phyloP scores from a whole-genome alignment of 1,140 invertebrate genomes.

The Bursaphelenchus mucronatus region DNA sequence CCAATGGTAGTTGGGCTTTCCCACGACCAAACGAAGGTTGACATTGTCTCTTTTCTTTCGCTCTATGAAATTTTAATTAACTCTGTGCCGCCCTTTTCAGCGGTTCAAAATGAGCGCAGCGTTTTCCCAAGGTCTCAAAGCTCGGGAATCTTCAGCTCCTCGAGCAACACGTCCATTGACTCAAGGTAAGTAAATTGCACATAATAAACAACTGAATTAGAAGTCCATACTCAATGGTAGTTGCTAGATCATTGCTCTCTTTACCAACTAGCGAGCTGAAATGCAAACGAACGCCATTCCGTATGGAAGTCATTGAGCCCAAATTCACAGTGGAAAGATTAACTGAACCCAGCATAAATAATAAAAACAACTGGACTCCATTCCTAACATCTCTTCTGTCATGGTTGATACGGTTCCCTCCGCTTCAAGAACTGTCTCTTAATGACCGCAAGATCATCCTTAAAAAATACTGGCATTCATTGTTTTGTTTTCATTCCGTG shows the following conservation, averaged over 20 bases:
- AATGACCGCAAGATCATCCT: slow-evolving; percentile 25
- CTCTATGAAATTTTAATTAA: slow-evolving; percentile 4
- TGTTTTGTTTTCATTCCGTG: slow-evolving; percentile 39
- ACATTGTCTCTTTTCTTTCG: too few species aligned
- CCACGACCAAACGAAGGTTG: too few species aligned
- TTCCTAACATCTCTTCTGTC: slow-evolving; percentile 11
- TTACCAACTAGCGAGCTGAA: not conserved
- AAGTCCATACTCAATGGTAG: slow-evolving; percentile 38
- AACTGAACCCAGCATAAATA: slow-evolving; percentile 13
- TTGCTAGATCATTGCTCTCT: slow-evolving; percentile 29
- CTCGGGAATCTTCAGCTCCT: not conserved
- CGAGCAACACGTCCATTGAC: not conserved
- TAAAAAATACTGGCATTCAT: slow-evolving; percentile 29
- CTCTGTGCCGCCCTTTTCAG: slow-evolving; percentile 23
- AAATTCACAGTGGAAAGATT: slow-evolving; percentile 19
- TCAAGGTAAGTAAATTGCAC: slow-evolving; percentile 4
- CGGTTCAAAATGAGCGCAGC: slow-evolving; percentile 47
- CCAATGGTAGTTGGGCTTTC: too few species aligned
- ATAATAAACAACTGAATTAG: slow-evolving; percentile 9
- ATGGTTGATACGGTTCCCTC: slow-evolving; percentile 25
- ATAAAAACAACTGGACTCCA: slow-evolving; percentile 10
- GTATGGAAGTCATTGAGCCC: not conserved
- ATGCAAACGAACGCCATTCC: slow-evolving; percentile 4
- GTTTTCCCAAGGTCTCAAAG: slow-evolving; percentile 20
- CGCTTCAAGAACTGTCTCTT: slow-evolving; percentile 12